Evolutionary conservation across 2,113 vertebrate species (phyloP), one percentile per base, ranked within the genome.

Genomic region (Clarias macrocephalus): DNA sequence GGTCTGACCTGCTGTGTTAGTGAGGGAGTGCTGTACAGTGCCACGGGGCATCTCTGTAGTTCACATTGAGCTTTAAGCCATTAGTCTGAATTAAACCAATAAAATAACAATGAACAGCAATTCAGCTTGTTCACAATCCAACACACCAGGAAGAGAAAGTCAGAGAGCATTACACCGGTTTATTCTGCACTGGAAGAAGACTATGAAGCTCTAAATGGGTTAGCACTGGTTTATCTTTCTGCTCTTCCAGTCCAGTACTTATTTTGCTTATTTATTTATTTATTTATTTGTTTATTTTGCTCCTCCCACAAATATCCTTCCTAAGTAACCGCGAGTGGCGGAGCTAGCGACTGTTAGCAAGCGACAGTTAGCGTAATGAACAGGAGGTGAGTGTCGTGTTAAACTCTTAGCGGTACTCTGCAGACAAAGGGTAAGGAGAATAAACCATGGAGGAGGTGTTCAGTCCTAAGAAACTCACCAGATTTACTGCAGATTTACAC

Each of bases 21-120:
- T 4, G 15, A 28, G 13, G 8, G 48, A 56, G 52, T 18, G 13
- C 75, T 79, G 25, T 56, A 56, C 9, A 79, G 15, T 77, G 25
- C 75, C 48, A 18, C 1, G 48, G 48, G 48, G 48, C 42, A 77
- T 52, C n/a, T 79, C 75, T 28, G 52, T 8, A 56, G 25, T 56
- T 79, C 75, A 79, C 75, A 79, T 19, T 79, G 75, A 79, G 75
- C 25, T 28, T 9, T 79, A 56, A 56, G 52, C 77, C 28, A 59
- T 33, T 80, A 59, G 28, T 80, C 77, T 59, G 77, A 80, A 59
- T 80, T 80, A 80, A 79, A 56, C 75, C 48, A 56, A 56, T 79
- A 28, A 56, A 77, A 77, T 52, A 77, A 77, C 73, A 52, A 76
- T 5, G 11, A 76, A 52, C 37, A 25, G 42, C 21, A 75, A 76